Evolutionary conservation across 2,113 vertebrate species (phyloP).

Genomic region (Carassius carassius): DNA sequence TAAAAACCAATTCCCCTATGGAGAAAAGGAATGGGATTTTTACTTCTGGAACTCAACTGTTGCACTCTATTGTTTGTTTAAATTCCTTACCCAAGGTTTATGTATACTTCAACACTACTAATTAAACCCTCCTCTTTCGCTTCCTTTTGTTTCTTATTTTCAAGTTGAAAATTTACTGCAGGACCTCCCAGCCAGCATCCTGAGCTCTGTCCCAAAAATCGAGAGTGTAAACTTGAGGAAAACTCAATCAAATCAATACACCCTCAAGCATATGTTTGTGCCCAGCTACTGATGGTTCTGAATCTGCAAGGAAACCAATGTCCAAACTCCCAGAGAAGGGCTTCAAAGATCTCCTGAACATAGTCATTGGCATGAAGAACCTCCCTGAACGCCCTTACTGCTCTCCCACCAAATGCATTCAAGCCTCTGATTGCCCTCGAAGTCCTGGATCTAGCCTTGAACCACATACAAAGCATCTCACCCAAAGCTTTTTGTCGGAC

Average conservation of each 20-base stretch:
- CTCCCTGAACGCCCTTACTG: slow-evolving; percentile 70
- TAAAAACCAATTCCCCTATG: no score
- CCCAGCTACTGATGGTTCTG: slow-evolving; percentile 71
- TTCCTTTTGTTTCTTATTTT: slow-evolving; percentile 51
- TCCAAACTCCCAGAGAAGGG: slow-evolving; percentile 64
- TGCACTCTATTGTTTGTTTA: no score
- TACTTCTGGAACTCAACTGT: no score
- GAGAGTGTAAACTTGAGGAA: slow-evolving; percentile 75
- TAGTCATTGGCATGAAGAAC: slow-evolving; percentile 75
- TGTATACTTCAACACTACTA: not conserved
- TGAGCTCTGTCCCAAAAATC: slow-evolving; percentile 67
- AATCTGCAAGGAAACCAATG: slow-evolving; percentile 76
- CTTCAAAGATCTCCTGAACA: slow-evolving; percentile 75
- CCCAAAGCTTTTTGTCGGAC: slow-evolving; percentile 72
- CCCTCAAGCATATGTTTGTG: slow-evolving; percentile 69
- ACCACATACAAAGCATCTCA: slow-evolving; percentile 73
- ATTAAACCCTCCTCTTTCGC: not conserved
- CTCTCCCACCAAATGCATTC: slow-evolving; percentile 69
- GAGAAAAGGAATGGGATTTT: no score
- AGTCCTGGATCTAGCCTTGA: slow-evolving; percentile 75
- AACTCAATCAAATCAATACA: slow-evolving; percentile 75
- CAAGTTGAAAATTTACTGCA: slow-evolving; percentile 74
- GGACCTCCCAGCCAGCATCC: slow-evolving; percentile 64
- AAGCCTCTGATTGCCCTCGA: slow-evolving; percentile 74
- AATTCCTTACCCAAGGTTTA: not conserved